A percentile compares a stretch with the other conserved stretches of the same genome.
Conservation (phyloP, 2,888 invertebrate genomes). For the Hetaerina titia region DNA sequence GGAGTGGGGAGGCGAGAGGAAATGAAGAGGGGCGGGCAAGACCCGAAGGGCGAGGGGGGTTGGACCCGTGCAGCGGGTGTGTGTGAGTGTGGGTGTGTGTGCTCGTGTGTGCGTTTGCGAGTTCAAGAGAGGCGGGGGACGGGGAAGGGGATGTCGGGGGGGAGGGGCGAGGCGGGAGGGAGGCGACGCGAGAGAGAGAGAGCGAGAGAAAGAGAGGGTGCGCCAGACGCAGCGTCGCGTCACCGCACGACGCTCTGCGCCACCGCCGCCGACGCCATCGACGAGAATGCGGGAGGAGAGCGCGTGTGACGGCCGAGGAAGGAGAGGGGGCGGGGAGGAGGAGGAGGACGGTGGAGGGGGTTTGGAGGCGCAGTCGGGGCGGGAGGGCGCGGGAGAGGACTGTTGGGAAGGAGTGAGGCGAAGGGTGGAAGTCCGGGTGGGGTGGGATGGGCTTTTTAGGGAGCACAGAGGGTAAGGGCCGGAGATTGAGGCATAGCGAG, state of each 20-base stretch:
- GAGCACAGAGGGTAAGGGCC: not conserved
- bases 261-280: slow-evolving; percentile 68
- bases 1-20: not conserved
- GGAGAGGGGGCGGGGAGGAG: slow-evolving; percentile 77
- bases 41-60: not conserved
- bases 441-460: not conserved
- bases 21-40: not conserved
- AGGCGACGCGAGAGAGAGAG: not conserved
- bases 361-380: not conserved
- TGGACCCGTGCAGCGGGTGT: not conserved
- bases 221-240: slow-evolving; percentile 63
- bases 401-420: not conserved
- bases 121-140: not conserved
- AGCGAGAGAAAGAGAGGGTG: slow-evolving; percentile 37
- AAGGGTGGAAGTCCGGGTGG: not conserved
- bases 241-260: slow-evolving; percentile 66
- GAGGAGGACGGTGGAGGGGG: slow-evolving; percentile 76
- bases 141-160: not conserved
- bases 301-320: slow-evolving; percentile 79
- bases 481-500: not conserved
- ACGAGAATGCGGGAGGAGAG: slow-evolving; percentile 76
- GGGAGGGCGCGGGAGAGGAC: not conserved
- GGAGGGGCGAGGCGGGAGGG: not conserved
- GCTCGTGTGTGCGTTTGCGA: not conserved
- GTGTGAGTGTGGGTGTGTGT: not conserved